Evolutionary conservation across 2,113 vertebrate species (phyloP), one percentile per base, ranked within the genome.

Genomic region (Mobula hypostoma): DNA sequence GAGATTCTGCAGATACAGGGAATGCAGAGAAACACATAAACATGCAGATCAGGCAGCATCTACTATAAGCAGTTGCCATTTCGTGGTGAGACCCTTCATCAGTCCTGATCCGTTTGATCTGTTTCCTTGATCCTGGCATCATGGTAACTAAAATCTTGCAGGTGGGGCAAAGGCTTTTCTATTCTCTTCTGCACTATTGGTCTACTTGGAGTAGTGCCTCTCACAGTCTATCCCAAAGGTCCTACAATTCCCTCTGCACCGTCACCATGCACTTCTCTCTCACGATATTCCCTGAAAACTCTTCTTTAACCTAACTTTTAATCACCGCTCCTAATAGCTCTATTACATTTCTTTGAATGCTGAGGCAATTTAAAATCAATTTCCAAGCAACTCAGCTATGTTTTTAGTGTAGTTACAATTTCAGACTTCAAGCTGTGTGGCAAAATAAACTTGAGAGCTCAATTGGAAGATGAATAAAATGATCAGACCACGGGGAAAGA

Each of bases 341-440:
- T 87, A 29, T 63, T 27, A 3, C 83, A 61, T 27, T 63, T 14
- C 27, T 61, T n/a, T 11, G 83, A 58, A 88, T 5, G 27, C 61
- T 61, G 14, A 63, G n/a, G 48, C 58, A n/a, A 29, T 58, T 61
- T 61, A 29, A 56, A 61, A 88, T 61, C 27, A 63, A n/a, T 87
- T 87, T 88, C 29, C 12, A 63, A 88, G 56, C 27, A 88, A 77
- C 29, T 77, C 76, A n/a, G n/a, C 83, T n/a, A 15, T 83, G 58
- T 63, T 88, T 88, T 88, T 56, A 88, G 27, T 88, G 58, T n/a
- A 88, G 29, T 88, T 88, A n/a, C 83, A n/a, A 24, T 56, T 19
- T 77, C 24, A 63, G 83, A 1, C 27, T 63, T 63, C 58, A 63
- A 88, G 83, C 83, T 88, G 83, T 63, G 83, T 63, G 58, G 6